A percentile compares a stretch with the other conserved stretches of the same genome.
Conservation (phyloP, 2,797 vertebrate genomes). For the Artibeus jamaicensis region DNA sequence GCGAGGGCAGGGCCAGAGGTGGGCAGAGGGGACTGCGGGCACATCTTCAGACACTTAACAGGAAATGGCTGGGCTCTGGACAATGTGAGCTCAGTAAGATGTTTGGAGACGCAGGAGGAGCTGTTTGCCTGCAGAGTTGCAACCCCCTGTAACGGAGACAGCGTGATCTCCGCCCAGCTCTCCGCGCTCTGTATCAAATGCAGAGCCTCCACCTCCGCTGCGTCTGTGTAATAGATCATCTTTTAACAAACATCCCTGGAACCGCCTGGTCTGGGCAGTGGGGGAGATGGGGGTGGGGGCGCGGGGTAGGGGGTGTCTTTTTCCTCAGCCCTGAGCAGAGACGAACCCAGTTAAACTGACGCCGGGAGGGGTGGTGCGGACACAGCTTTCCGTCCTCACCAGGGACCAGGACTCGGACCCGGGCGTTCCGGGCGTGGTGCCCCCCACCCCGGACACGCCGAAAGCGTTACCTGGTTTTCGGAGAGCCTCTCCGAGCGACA, state of each 20-base stretch:
- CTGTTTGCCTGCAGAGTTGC: not conserved
- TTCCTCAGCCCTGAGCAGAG: not conserved
- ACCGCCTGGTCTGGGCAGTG: not conserved
- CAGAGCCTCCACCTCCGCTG: not conserved
- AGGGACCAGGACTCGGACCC: fast-evolving
- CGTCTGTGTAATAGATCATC: constrained; percentile 41
- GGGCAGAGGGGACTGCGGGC: not conserved
- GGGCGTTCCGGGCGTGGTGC: not conserved
- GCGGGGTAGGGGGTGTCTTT: not conserved
- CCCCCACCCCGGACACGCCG: not conserved
- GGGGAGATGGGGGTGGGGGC: not conserved
- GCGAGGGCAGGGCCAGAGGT: not conserved
- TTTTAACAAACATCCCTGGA: constrained; percentile 22
- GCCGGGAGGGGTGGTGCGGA: not conserved
- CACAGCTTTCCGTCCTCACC: not conserved
- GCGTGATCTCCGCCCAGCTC: constrained; percentile 25
- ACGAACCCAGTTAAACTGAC: not conserved
- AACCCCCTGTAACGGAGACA: constrained; percentile 55
- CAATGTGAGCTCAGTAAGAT: constrained; percentile 57
- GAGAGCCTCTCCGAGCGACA: constrained; percentile 65
- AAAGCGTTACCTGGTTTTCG: constrained; percentile 81
- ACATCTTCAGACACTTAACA: constrained; percentile 48
- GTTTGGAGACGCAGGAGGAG: constrained; percentile 42
- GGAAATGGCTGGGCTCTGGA: constrained; percentile 64
- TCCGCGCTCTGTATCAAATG: not conserved